Evolutionary conservation across 1,140 invertebrate genomes (phyloP).

Genomic region (Drosophila rhopaloa): DNA sequence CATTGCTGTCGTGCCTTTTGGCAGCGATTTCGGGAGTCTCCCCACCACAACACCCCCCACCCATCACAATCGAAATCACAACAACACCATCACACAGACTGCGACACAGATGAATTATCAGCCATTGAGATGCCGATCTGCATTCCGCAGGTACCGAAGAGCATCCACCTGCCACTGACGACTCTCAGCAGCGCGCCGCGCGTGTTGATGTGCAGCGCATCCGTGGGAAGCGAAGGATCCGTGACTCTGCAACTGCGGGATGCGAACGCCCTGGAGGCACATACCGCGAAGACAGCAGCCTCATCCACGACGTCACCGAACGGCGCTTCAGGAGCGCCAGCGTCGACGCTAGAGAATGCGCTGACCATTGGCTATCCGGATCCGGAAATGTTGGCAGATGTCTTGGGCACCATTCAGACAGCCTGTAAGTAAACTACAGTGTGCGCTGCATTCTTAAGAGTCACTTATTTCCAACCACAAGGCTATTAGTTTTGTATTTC

Average conservation of each 20-base stretch:
- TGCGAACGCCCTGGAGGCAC: conserved; percentile 84
- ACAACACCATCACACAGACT: conserved; percentile 8
- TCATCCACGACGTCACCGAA: conserved; percentile 61
- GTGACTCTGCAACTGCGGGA: conserved; percentile 86
- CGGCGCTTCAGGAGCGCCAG: conserved; percentile 48
- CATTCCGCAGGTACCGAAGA: conserved; percentile 76
- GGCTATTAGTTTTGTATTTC: no score
- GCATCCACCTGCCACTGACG: conserved; percentile 86
- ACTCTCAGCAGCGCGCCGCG: conserved; percentile 86
- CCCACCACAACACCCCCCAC: background rate
- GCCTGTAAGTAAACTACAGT: conserved; percentile 72
- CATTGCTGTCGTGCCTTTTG: conserved; percentile 45
- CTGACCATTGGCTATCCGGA: conserved; percentile 86
- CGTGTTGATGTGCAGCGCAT: conserved; percentile 87
- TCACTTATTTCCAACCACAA: background rate
- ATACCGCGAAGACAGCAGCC: conserved; percentile 9
- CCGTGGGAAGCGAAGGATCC: conserved; percentile 86
- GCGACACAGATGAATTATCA: conserved; percentile 37
- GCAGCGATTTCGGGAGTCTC: conserved; percentile 44
- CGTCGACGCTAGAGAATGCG: conserved; percentile 84
- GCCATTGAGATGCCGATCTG: conserved; percentile 29
- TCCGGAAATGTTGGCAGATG: conserved; percentile 85
- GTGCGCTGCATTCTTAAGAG: background rate
- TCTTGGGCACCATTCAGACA: conserved; percentile 84
- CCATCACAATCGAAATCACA: background rate